Evolutionary conservation across 2,113 vertebrate genomes (phyloP), one percentile per base, ranked within the genome.

Genomic region (Tachysurus fulvidraco): DNA sequence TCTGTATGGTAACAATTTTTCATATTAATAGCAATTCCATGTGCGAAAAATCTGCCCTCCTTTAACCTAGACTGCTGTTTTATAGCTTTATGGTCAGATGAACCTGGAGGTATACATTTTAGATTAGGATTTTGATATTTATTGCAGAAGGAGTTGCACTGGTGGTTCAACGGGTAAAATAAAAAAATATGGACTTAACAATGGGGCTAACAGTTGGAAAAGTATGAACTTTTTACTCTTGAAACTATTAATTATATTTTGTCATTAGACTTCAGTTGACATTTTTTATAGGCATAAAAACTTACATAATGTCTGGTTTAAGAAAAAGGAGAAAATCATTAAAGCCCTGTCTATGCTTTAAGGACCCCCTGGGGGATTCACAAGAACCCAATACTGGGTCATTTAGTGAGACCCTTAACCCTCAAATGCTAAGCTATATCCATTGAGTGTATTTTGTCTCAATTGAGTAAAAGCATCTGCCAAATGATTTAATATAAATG

Each of bases 1-100:
- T 81, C 36, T 67, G 30, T n/a, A 60, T 71, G 81, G 30, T 73
- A 84, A 52, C 55, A 52, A 64, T 74, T 74, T 69, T 73, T 81
- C 41, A 85, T 25, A 44, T 57, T 81, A 25, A 87, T 25, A 52
- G 57, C 77, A 21, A 62, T 81, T 89, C 81, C 50, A 64, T 57
- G 41, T 83, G 17, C 19, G 52, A 36, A 69, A 81, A 41, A 7
- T 69, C 74, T 55, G 30, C 59, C 21, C 21, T n/a, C 59, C 16
- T 30, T 21, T 69, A 55, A 65, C 44, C 41, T 28, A 50, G 55
- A 46, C n/a, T 62, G 57, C 73, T 62, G 25, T 30, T 17, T 52
- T 54, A 21, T 17, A 60, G 57, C n/a, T 41, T 52, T 36, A 77
- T 78, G 59, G 59, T 54, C 19, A 77, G 83, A 23, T 17, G n/a